phyloP scores from a whole-genome alignment of 1,140 invertebrate genomes.

The Ctenoplectra terminalis region DNA sequence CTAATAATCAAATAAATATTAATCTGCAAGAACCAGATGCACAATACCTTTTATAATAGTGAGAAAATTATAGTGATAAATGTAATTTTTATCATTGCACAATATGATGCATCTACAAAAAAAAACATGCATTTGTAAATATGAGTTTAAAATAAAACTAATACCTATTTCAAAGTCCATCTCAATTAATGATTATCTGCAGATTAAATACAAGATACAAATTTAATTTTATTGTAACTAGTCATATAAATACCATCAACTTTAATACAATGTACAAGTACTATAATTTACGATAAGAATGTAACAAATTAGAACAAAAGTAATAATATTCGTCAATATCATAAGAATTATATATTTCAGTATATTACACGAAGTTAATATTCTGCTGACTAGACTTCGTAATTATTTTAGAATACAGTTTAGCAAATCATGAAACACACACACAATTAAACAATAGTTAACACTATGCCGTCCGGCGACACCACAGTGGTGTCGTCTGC shows the following conservation, averaged over 20 bases:
- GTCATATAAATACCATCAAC: constrained; percentile 2
- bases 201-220: constrained; percentile 38
- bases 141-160: constrained; percentile 41
- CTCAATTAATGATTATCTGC: constrained; percentile 28
- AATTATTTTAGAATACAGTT: not conserved
- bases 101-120: constrained; percentile 42
- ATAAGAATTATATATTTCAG: not conserved
- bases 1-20: constrained; percentile 62
- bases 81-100: constrained; percentile 39
- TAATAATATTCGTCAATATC: not conserved
- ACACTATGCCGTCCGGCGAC: too few relatives aligned
- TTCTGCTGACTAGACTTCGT: constrained; percentile 16
- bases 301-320: not conserved
- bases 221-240: constrained; percentile 21
- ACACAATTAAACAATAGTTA: not conserved
- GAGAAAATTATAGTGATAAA: constrained; percentile 46
- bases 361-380: not conserved
- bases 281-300: constrained; percentile 5
- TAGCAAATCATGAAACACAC: constrained; percentile 3
- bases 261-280: not conserved
- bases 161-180: constrained; percentile 38
- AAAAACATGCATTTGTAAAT: constrained; percentile 48
- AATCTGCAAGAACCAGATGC: constrained; percentile 80
- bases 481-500: too few relatives aligned
- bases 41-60: constrained; percentile 76